Evolutionary conservation across 2,113 vertebrate species (phyloP), one percentile per base, ranked within the genome.

Genomic region (Otolemur garnettii): DNA sequence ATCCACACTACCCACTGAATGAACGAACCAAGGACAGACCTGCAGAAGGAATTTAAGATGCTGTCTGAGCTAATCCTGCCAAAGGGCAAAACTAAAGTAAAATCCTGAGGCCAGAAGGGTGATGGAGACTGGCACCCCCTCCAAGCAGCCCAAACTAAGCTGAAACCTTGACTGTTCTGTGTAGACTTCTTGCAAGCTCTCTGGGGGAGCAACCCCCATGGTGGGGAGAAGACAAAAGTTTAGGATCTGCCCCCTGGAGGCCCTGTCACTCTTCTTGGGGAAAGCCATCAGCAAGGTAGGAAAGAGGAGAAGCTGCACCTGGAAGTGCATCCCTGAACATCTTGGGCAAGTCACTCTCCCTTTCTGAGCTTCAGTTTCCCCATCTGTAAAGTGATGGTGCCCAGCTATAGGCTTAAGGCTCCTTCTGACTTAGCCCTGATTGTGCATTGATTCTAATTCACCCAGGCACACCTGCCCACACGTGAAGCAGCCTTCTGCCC

Each of bases 361-460:
- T n/a, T 77, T 59, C n/a, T 28, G 33, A 82, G 90, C 66, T 78
- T 95, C 71, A 53, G 66, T 84, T 85, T 95, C 26, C 71, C 78
- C 60, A 89, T 71, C 33, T 91, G 35, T 89, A 72, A 71, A 93
- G 78, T 57, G 30, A 57, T 77, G 30, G 59, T 53, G 13, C 42
- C 19, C 0, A 60, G 62, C 42, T 68, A 5, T 50, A 38, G n/a
- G 35, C 45, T 21, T 11, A 8, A 33, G 22, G 14, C 14, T 64
- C 22, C 24, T 87, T 45, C 77, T 33, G 4, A 42, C 38, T 38
- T 55, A 28, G 22, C 60, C 62, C 12, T 28, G 62, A 28, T 35
- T 75, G 12, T 66, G 26, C 33, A 19, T 28, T 64, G 17, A 42
- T 35, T 87, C 68, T 59, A 42, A 69, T 30, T 26, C 28, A 42